Base-by-base conservation (phyloP, 92 coral and sea anemone species). In the Parazoanthus atlanticus region DNA sequence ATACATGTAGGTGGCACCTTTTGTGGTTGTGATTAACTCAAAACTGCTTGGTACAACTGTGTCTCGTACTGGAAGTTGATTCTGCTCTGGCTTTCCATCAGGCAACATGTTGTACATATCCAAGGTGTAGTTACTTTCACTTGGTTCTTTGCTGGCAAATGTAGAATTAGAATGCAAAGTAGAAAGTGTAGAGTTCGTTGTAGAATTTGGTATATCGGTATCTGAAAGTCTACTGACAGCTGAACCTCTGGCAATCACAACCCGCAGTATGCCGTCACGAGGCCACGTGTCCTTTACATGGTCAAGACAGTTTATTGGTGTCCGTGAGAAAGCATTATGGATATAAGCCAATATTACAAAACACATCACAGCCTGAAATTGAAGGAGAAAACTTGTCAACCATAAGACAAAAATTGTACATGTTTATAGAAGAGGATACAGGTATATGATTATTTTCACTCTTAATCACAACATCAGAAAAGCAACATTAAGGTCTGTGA, bases 241-340 rank as follows among this genome's bases (percentile, higher is more conserved):
- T 29, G 91, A 83, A 21, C 86, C 91, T 92, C 98, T 74, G 71
- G 96, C 78, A 32, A 97, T 97, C 77, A 90, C 93, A 16, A 97
- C 98, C 74, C 97, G 92, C 25, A 97, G 92, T 12, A 97, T 96
- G 26, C 99, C 99, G 90, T 97, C 98, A 78, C 99, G 89, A 38
- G 99, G 99, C 99, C 99, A 97, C 3, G 95, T 90, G 77, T 95
- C 90, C 90, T 97, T 96, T 8, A 95, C 93, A 76, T 93, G 93
- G 75, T 97, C 99, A 87, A 97, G 86, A 66, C 99, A 97, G 89
- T 94, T 91, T 86, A 97, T 97, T 34, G 99, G 98, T 67, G 98
- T 90, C 80, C 98, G 93, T 80, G 99, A 95, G 88, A 97, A 97
- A 31, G 98, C 96, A 81, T 96, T 96, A 81, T 97, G 99, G 73